phyloP scores from a whole-genome alignment of 2,113 vertebrate species.

The Albula goreensis region DNA sequence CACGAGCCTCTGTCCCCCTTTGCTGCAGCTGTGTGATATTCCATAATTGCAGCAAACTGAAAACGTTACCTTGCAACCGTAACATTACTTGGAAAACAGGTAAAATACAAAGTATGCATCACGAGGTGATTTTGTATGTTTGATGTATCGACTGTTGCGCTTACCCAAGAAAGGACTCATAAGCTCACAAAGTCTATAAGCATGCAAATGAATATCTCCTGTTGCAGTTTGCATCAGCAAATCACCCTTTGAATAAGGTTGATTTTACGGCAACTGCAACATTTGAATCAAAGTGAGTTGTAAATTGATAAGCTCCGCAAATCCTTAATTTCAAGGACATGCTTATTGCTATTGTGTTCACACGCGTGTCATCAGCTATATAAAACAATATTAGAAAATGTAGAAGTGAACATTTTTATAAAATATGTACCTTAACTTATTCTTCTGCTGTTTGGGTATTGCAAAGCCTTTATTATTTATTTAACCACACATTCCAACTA shows the following conservation, averaged over 20 bases:
- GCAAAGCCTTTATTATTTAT: background rate
- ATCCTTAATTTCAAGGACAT: no score
- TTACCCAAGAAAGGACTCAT: no score
- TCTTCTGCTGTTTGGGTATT: background rate
- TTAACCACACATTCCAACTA: background rate
- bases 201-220: background rate
- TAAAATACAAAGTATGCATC: background rate
- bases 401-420: no score
- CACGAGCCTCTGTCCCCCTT: background rate
- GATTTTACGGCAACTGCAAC: no score
- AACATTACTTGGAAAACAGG: background rate
- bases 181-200: background rate
- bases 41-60: background rate
- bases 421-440: background rate
- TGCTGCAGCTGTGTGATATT: background rate
- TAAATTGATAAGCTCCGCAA: no score
- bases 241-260: background rate
- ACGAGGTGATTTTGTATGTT: no score
- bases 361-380: background rate
- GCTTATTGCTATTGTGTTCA: no score
- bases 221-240: background rate
- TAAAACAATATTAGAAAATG: background rate
- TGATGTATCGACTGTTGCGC: no score
- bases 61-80: background rate
- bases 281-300: no score